A percentile compares a stretch with the other conserved stretches of the same genome.
Evolutionary conservation across 1,140 invertebrate genomes (phyloP).

Genomic region (Belonocnema kinseyi): DNA sequence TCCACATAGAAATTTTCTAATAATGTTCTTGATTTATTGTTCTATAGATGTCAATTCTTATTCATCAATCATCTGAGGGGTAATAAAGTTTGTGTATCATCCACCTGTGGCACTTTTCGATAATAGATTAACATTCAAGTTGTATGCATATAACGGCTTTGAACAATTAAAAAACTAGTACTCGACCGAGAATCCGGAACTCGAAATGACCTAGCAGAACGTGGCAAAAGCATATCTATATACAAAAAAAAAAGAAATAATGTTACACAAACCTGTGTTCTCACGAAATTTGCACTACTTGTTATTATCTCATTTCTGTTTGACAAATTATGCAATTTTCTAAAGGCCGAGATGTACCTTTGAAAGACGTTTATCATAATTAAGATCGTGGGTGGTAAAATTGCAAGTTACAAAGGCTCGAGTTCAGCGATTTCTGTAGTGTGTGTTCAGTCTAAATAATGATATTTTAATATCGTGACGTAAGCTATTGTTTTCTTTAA

Average conservation of each 20-base stretch:
- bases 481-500: no score
- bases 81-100: not conserved
- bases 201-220: conserved; percentile 26
- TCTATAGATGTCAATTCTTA: not conserved
- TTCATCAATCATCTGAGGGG: not conserved
- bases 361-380: conserved; percentile 22
- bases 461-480: no score
- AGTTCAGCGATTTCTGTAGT: not conserved
- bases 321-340: conserved; percentile 16
- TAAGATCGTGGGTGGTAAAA: not conserved
- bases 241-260: not conserved
- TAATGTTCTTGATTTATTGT: conserved; percentile 21
- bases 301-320: conserved; percentile 4
- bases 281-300: not conserved
- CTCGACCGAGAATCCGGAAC: conserved; percentile 46
- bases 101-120: conserved; percentile 7
- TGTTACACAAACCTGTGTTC: not conserved
- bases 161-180: conserved; percentile 51
- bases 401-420: not conserved
- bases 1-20: not conserved
- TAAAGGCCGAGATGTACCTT: not conserved
- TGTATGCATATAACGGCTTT: conserved; percentile 50
- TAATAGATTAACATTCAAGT: not conserved
- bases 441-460: not conserved
- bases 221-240: not conserved